These are phyloP conservation scores for Dryobota labecula DNA, from an alignment of 2,888 invertebrate genomes.

Conservation along the genomic window DNA sequence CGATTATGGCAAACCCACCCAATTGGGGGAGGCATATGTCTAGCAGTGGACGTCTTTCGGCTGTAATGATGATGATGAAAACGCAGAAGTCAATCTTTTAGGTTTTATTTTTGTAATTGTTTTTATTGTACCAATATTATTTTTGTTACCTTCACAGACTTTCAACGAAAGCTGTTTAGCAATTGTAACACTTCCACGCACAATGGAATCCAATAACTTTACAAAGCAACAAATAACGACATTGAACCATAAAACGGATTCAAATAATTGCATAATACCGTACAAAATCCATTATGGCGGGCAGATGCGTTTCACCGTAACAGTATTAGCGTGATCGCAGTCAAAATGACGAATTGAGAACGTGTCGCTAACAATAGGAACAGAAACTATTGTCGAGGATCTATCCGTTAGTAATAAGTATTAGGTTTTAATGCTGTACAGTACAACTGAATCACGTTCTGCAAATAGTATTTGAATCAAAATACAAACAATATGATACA, in stretches of 20 bases:
- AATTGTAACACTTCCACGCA: slow-evolving; percentile 22
- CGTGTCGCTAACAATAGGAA: slow-evolving; percentile 82
- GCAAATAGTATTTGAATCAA: slow-evolving; percentile 66
- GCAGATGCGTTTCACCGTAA: slow-evolving; percentile 61
- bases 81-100: background rate
- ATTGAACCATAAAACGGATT: slow-evolving; percentile 55
- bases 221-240: slow-evolving; percentile 26
- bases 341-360: slow-evolving; percentile 77
- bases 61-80: no score
- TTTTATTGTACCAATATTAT: background rate
- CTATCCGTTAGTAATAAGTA: slow-evolving; percentile 67
- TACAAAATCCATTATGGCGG: slow-evolving; percentile 60
- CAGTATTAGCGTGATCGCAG: slow-evolving; percentile 67
- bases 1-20: no score
- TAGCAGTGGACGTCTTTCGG: no score
- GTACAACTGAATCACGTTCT: slow-evolving; percentile 77
- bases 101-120: background rate
- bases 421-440: slow-evolving; percentile 76
- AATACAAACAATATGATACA: no score
- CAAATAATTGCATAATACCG: slow-evolving; percentile 62
- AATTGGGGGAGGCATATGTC: no score
- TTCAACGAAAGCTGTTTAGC: slow-evolving; percentile 30
- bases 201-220: slow-evolving; percentile 36
- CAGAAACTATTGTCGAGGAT: slow-evolving; percentile 68
- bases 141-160: background rate